Base-by-base conservation (phyloP, 92 coral and sea anemone species). In the Meandrina meandrites region DNA sequence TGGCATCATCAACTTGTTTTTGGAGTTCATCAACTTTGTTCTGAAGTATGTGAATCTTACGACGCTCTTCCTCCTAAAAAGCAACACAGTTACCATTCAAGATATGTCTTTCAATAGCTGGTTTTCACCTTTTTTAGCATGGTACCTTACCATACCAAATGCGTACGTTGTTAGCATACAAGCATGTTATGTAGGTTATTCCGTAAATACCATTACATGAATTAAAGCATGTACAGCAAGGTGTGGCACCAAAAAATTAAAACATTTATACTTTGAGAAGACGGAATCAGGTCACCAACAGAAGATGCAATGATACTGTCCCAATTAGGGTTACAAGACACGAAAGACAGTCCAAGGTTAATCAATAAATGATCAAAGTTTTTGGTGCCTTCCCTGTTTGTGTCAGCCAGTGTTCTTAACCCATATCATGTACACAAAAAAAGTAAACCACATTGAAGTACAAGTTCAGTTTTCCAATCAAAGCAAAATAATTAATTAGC, bases 21-120 rank as follows among this genome's bases (percentile, higher is more conserved):
- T 97, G 90, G 78, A 93, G 93, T 80, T 91, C 95, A 75, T 90
- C 94, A 80, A 97, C 95, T 76, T 93, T 86, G 83, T 90, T 93
- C 78, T 92, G 90, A 81, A 97, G 94, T 51, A 95, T 93, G 81
- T 93, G 94, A 70, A 92, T 92, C 81, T 97, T 98, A 81, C 84
- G 91, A 60, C 92, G 91, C 62, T 97, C 98, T 88, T 92, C 96
- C 84, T 95, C 99, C 99, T 97, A 91, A 83, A 95, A 81, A 53
- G 32, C 19, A 76, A 40, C 36, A 76, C 51, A 60, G 58, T 10
- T 78, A 24, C 32, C 60, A 32, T 67, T 31, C 28, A 77, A n/a
- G 21, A 53, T 0, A 45, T 16, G 81, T 13, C 42, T 27, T 47
- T 24, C 10, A 24, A 27, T 21, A 37, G n/a, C n/a, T n/a, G 4